Base-by-base conservation (phyloP, 2,888 invertebrate species). In the Microctonus brassicae region DNA sequence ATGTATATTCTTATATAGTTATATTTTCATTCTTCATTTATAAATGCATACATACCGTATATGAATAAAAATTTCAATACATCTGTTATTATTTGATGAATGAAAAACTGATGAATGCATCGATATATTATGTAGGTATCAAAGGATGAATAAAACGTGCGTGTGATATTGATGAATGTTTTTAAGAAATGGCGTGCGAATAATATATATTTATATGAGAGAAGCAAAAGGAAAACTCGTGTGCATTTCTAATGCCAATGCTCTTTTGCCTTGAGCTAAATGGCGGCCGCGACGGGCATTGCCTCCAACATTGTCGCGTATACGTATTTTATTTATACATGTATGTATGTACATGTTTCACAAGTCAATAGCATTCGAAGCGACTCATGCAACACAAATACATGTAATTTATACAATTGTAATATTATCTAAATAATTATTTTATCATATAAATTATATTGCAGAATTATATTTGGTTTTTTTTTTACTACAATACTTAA, bases 211-310 rank as follows among this genome's bases (percentile, higher is more conserved):
- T 5, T n/a, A n/a, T n/a, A n/a, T n/a, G 7, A 52, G 26, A 10
- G 55, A 69, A 73, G 64, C 79, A 73, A 66, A 75, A 76, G 74
- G 73, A 76, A 78, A 80, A 80, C 79, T 78, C 77, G 78, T 75
- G 74, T 76, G 73, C 70, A 78, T 78, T 76, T 79, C 74, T 77
- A 78, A 76, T 80, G 82, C 80, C 82, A 81, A 80, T 81, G 82
- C 78, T 81, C 81, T 83, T 77, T 81, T 79, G 81, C 82, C 81
- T 84, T 82, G 83, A 82, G 81, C 81, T 81, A 81, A 80, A 80
- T 83, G 80, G 78, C 79, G 81, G 78, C 79, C 81, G 77, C 74
- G 75, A 78, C 79, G 82, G 81, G 78, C 81, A 74, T 81, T 82
- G 80, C 72, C 82, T 81, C 78, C 78, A 68, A 70, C 57, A 77